Evolutionary conservation across 1,140 invertebrate species (phyloP).

Genomic region (Sminthurinus signatus): DNA sequence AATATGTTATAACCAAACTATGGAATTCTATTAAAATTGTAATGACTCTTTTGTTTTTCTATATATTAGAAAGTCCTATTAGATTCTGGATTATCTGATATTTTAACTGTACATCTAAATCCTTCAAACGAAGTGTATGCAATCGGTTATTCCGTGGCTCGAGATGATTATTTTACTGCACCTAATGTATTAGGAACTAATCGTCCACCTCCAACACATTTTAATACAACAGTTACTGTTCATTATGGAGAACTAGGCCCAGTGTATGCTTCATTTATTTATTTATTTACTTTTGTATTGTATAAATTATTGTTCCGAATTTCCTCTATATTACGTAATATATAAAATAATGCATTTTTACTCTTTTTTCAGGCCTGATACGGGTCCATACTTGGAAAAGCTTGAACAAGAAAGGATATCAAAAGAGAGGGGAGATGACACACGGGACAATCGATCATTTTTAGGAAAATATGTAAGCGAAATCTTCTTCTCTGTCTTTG

Average conservation of each 20-base stretch:
- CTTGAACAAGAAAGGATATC: conserved; percentile 82
- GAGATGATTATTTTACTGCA: conserved; percentile 21
- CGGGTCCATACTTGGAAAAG: conserved; percentile 84
- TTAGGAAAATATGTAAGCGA: conserved; percentile 92
- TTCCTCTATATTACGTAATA: too few species aligned
- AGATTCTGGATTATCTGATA: conserved; percentile 60
- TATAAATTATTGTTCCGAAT: too few species aligned
- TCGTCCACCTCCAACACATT: conserved; percentile 46
- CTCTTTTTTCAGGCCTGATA: conserved; percentile 70
- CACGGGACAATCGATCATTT: conserved; percentile 87
- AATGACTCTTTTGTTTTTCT: conserved; percentile 5
- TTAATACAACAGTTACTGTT: conserved; percentile 66
- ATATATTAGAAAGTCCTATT: conserved; percentile 47
- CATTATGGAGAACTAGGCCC: conserved; percentile 65
- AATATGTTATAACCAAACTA: too few species aligned
- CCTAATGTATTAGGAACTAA: conserved; percentile 24
- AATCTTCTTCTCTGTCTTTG: conserved; percentile 21
- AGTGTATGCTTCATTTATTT: too few species aligned
- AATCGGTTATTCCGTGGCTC: conserved; percentile 46
- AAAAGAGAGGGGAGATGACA: conserved; percentile 72
- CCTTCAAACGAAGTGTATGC: conserved; percentile 62
- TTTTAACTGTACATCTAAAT: conserved; percentile 64
- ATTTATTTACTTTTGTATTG: too few species aligned
- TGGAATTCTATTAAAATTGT: conserved; percentile 7
- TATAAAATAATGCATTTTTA: too few species aligned